A percentile compares a stretch with the other conserved stretches of the same genome.
These are phyloP conservation scores for Sylvia atricapilla DNA, from an alignment of 2,113 vertebrate genomes.

Conservation along the genomic window DNA sequence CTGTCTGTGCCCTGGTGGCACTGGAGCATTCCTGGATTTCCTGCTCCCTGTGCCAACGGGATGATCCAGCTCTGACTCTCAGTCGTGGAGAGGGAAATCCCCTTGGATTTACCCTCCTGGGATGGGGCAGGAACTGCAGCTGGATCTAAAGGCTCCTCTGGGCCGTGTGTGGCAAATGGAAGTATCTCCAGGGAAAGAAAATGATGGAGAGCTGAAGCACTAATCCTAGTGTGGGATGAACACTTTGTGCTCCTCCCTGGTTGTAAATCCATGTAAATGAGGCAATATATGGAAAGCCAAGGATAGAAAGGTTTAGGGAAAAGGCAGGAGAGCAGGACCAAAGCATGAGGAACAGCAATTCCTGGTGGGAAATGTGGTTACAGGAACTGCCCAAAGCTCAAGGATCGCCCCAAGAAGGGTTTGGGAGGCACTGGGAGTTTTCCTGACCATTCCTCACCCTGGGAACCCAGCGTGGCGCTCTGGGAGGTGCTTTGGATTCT, in stretches of 20 bases:
- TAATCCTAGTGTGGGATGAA: not conserved
- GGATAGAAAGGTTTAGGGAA: not conserved
- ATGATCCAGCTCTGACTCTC: not conserved
- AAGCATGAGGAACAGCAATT: not conserved
- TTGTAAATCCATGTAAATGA: not conserved
- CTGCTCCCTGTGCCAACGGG: not conserved
- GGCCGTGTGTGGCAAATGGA: not conserved
- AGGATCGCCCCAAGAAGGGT: no score
- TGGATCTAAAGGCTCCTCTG: not conserved
- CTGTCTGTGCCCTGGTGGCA: not conserved
- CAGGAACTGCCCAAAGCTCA: not conserved
- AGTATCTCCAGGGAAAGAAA: not conserved
- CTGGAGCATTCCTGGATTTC: not conserved
- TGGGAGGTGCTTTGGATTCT: not conserved
- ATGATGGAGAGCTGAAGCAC: not conserved
- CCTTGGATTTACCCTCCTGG: no score
- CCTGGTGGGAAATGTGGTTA: not conserved
- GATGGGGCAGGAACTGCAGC: not conserved
- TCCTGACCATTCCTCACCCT: not conserved
- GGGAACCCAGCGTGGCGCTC: accelerated
- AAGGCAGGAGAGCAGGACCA: not conserved
- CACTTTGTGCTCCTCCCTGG: not conserved
- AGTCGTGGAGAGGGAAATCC: not conserved
- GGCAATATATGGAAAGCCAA: not conserved
- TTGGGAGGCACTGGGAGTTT: not conserved